A percentile compares a stretch with the other conserved stretches of the same genome.
These are phyloP conservation scores for Tridacna crocea DNA, from an alignment of 2,888 invertebrate genomes.

Conservation along the genomic window DNA sequence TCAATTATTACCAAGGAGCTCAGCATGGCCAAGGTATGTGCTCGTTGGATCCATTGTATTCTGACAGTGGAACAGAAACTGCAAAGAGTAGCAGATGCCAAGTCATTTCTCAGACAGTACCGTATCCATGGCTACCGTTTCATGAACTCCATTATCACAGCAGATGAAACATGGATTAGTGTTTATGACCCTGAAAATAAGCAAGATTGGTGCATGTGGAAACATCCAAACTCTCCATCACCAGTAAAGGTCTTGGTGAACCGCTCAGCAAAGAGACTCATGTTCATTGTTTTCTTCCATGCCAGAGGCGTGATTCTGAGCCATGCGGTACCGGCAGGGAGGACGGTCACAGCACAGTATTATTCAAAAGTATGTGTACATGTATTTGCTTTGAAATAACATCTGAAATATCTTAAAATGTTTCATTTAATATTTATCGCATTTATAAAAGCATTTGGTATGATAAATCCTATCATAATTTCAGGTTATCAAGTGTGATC, in stretches of 20 bases:
- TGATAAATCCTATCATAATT: background rate
- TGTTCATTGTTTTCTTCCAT: constrained; percentile 1
- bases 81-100: background rate
- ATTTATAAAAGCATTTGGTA: background rate
- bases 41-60: constrained; percentile 27
- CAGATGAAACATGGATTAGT: constrained; percentile 40
- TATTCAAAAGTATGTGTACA: too few species aligned
- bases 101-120: constrained; percentile 26
- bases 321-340: constrained; percentile 1
- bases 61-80: constrained; percentile 25
- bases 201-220: constrained; percentile 27
- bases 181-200: constrained; percentile 40
- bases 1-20: constrained; percentile 6
- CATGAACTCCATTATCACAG: constrained; percentile 33
- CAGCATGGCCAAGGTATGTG: constrained; percentile 15
- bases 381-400: background rate
- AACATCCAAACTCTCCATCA: constrained; percentile 25
- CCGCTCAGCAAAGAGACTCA: background rate
- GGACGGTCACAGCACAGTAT: constrained; percentile 1
- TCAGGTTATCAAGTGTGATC: background rate
- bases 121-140: constrained; percentile 20
- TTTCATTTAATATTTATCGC: background rate
- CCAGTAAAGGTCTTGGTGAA: constrained; percentile 15
- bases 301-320: constrained; percentile 7
- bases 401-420: background rate